phyloP scores from a whole-genome alignment of 2,888 invertebrate genomes.

The Stratiomys singularior region DNA sequence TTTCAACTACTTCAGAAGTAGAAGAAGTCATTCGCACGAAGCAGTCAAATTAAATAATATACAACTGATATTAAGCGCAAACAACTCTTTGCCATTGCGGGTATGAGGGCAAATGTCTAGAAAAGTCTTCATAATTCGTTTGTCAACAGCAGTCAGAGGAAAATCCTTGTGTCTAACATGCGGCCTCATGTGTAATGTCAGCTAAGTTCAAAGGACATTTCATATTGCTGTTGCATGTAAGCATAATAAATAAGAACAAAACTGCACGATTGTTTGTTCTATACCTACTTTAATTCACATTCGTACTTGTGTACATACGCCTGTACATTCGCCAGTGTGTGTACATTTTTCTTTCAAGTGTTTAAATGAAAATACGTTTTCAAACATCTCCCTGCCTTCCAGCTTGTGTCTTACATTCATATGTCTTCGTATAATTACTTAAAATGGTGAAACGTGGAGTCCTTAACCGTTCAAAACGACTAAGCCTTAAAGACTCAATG shows the following conservation, averaged over 20 bases:
- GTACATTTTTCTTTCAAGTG: constrained; percentile 21
- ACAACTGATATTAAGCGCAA: no score
- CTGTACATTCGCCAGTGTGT: constrained; percentile 1
- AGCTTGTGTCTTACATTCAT: background rate
- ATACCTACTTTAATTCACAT: background rate
- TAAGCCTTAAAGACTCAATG: constrained; percentile 10
- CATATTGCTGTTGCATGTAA: constrained; percentile 26
- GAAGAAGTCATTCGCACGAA: no score
- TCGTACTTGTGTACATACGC: background rate
- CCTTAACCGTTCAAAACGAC: constrained; percentile 21
- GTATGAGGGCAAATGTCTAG: background rate
- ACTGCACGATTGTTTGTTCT: constrained; percentile 25
- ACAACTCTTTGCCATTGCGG: no score
- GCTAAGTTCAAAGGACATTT: constrained; percentile 25
- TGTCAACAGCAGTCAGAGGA: constrained; percentile 20
- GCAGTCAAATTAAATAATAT: no score
- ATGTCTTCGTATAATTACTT: constrained; percentile 41
- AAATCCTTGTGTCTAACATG: constrained; percentile 23
- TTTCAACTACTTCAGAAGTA: no score
- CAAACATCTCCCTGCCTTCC: background rate
- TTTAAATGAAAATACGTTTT: background rate
- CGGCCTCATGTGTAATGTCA: constrained; percentile 19
- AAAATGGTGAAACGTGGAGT: constrained; percentile 26
- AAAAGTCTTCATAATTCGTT: constrained; percentile 18
- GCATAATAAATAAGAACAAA: constrained; percentile 35